Conservation (phyloP, 2,888 invertebrate species). For the Scaptodrosophila latifasciaeformis region DNA sequence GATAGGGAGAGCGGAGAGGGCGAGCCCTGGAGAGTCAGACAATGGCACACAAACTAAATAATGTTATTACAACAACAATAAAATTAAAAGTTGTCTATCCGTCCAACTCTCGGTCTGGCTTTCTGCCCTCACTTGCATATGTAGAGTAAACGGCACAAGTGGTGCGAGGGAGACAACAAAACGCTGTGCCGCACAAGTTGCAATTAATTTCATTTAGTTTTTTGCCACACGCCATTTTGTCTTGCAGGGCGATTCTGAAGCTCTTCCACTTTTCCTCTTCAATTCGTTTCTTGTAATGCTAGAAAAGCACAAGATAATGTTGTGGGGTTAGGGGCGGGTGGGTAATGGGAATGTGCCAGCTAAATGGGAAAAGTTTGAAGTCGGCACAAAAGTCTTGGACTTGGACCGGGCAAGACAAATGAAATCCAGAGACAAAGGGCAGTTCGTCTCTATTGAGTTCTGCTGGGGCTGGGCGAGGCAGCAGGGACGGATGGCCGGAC, state of each 20-base stretch:
- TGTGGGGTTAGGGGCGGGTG: slow-evolving; percentile 5
- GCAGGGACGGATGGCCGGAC: too few species aligned
- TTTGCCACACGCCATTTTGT: slow-evolving; percentile 55
- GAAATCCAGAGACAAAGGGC: slow-evolving; percentile 39
- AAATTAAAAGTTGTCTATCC: slow-evolving; percentile 52
- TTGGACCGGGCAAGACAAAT: slow-evolving; percentile 43
- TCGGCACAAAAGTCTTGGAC: slow-evolving; percentile 59
- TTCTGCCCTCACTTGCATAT: neutral
- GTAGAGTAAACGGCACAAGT: neutral
- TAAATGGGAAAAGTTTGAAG: slow-evolving; percentile 68
- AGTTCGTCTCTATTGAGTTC: slow-evolving; percentile 1
- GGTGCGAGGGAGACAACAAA: slow-evolving; percentile 32
- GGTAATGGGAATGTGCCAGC: slow-evolving; percentile 44
- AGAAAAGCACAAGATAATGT: too few species aligned
- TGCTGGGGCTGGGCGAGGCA: too few species aligned
- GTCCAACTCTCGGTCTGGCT: too few species aligned
- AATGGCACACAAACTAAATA: slow-evolving; percentile 49
- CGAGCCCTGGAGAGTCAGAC: slow-evolving; percentile 24
- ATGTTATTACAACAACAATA: slow-evolving; percentile 64
- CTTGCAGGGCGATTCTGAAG: neutral
- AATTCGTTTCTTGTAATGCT: too few species aligned
- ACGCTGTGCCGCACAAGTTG: slow-evolving; percentile 40
- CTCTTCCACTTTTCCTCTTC: too few species aligned
- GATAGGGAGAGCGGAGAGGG: too few species aligned
- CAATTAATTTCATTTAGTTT: slow-evolving; percentile 68